Base-by-base conservation (phyloP, 2,888 invertebrate species). In the Diaprepes abbreviatus region DNA sequence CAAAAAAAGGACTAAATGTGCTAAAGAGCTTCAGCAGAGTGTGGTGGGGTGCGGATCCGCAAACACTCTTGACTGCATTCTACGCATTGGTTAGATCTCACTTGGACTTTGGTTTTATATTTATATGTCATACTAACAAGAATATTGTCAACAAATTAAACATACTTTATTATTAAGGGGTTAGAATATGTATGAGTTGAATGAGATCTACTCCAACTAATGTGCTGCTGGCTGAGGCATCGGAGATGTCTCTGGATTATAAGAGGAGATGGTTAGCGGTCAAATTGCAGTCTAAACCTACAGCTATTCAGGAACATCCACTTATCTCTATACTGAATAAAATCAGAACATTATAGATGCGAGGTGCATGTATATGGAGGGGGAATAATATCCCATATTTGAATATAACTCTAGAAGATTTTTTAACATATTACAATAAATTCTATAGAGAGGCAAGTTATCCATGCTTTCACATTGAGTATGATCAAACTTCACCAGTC, bases 31-130 rank as follows among this genome's bases (percentile, higher is more conserved):
- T 66, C 12, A 6, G 43, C 10, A 52, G 67, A 38, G 52, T 60
- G 4, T 67, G 67, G 67, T 67, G 67, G 67, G 60, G 67, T 2
- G 60, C 60, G 4, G 60, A 67, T 16, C 60, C 60, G 0, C n/a
- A 50, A 10, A 40, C 40, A 2, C n/a, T 60, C 1, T n/a, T 48
- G 14, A 33, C 21, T 3, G 57, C 35, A 1, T 54, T 12, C n/a
- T 31, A 38, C 6, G 67, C 31, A 3, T 24, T 67, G 17, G 43
- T 67, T 1, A 14, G 54, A 33, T 54, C 60, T 1, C 66, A 66
- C 16, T 21, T 66, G 31, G 66, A 66, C 4, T 43, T 28, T 45
- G 36, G 2, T 33, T n/a, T 35, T 2, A 48, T 66, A 10, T 36
- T 65, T 12, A 10, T 43, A 7, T 16, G 1, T 1, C 5, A 4